Evolutionary conservation across 2,888 invertebrate species (phyloP).

Genomic region (Hydrotaea cyrtoneurina): DNA sequence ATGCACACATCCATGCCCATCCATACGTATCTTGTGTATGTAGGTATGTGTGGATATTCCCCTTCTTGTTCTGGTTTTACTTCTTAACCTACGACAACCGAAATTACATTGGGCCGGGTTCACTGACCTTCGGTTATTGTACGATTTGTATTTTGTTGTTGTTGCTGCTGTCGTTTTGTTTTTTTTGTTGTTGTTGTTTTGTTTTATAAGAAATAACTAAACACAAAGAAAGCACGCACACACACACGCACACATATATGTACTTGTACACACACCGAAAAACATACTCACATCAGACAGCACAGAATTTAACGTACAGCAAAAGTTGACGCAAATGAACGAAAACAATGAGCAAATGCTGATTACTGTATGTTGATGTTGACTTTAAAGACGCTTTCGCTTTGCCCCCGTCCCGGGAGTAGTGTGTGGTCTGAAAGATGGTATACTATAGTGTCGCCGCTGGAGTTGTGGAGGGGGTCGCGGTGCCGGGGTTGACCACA

Average conservation of each 20-base stretch:
- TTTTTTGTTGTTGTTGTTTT: constrained; percentile 51
- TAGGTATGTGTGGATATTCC: constrained; percentile 33
- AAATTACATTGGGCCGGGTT: constrained; percentile 72
- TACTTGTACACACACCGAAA: background rate
- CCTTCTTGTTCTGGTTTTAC: constrained; percentile 43
- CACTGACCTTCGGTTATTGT: constrained; percentile 68
- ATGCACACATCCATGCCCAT: background rate
- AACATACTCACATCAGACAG: constrained; percentile 5
- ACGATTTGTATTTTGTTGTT: constrained; percentile 41
- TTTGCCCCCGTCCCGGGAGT: background rate
- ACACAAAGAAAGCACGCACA: constrained; percentile 42
- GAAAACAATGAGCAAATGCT: constrained; percentile 49
- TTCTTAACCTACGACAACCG: constrained; percentile 72
- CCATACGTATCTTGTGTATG: background rate
- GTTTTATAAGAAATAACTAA: constrained; percentile 43
- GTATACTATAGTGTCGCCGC: background rate
- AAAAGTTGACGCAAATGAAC: constrained; percentile 35
- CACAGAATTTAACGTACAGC: constrained; percentile 52
- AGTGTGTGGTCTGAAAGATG: constrained; percentile 15
- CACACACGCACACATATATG: constrained; percentile 31
- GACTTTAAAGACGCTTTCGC: constrained; percentile 48
- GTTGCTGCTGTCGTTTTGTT: constrained; percentile 41
- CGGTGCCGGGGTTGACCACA: background rate
- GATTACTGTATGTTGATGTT: constrained; percentile 57
- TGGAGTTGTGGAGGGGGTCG: background rate